Percentiles rank a stretch among this genome's conserved stretches.
These are phyloP conservation scores for Baccha elongata DNA, from an alignment of 2,888 invertebrate species.

Conservation along the genomic window DNA sequence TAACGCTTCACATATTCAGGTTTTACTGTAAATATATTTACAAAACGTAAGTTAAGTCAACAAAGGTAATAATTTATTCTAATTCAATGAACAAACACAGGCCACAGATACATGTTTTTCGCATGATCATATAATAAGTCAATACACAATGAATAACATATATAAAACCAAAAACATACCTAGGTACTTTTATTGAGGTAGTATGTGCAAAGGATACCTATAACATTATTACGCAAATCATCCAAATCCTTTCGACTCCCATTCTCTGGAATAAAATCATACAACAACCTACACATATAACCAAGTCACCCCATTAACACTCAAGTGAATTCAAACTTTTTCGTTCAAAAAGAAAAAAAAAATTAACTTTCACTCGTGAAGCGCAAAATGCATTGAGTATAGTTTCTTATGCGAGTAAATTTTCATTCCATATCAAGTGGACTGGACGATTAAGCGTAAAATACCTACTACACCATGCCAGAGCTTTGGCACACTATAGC, in stretches of 20 bases:
- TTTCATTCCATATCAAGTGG: constrained; percentile 32
- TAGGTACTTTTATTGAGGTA: too few relatives aligned
- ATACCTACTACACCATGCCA: constrained; percentile 3
- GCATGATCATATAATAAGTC: too few relatives aligned
- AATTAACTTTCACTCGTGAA: constrained; percentile 24
- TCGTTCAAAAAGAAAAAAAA: neutral
- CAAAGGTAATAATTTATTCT: constrained; percentile 22
- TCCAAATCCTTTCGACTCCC: neutral
- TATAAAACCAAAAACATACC: too few relatives aligned
- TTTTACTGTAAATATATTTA: constrained; percentile 1
- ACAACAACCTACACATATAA: neutral
- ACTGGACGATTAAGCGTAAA: constrained; percentile 50
- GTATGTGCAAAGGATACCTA: too few relatives aligned
- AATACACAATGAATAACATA: too few relatives aligned
- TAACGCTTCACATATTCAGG: neutral
- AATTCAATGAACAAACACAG: constrained; percentile 27
- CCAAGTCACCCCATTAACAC: neutral
- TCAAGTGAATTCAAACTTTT: constrained; percentile 31
- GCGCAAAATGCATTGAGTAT: constrained; percentile 28
- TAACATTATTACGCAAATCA: neutral
- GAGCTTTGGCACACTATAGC: neutral
- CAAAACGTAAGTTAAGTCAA: neutral
- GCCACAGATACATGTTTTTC: constrained; percentile 13
- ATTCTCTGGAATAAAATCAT: constrained; percentile 7
- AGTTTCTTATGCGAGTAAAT: constrained; percentile 49